phyloP scores from a whole-genome alignment of 2,888 invertebrate genomes.

The Pteria penguin region DNA sequence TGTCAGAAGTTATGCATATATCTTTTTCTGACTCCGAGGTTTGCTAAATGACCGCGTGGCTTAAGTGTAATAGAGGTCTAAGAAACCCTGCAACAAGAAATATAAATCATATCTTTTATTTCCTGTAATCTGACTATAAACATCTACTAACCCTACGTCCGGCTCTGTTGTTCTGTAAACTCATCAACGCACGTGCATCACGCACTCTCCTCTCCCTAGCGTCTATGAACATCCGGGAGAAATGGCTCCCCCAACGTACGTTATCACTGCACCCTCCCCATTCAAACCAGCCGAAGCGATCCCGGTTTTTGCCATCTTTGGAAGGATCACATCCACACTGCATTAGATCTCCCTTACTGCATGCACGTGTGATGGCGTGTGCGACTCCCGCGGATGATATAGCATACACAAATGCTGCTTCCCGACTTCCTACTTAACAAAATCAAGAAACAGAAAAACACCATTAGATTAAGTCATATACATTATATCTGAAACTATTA shows the following conservation, averaged over 20 bases:
- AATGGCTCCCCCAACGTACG: constrained; percentile 83
- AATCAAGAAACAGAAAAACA: no score
- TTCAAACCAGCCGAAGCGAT: constrained; percentile 70
- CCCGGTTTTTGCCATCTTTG: constrained; percentile 69
- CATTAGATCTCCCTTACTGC: constrained; percentile 92
- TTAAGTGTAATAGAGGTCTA: no score
- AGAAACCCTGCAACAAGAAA: no score
- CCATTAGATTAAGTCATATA: no score
- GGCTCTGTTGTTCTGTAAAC: constrained; percentile 98
- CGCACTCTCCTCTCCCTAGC: constrained; percentile 85
- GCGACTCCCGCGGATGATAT: constrained; percentile 86
- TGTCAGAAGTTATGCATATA: no score
- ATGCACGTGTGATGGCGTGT: constrained; percentile 93
- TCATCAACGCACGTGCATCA: constrained; percentile 92
- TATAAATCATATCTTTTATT: no score
- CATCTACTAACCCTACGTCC: constrained; percentile 89
- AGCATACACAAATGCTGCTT: constrained; percentile 83
- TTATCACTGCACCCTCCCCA: constrained; percentile 93
- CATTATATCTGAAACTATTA: no score
- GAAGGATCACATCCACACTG: constrained; percentile 89
- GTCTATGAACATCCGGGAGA: constrained; percentile 96
- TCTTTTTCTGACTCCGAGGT: no score
- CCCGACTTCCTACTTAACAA: constrained; percentile 81
- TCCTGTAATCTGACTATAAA: no score
- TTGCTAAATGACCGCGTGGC: no score